Evolutionary conservation across 2,888 invertebrate species (phyloP).

Genomic region (Cyrtodaria siliqua): DNA sequence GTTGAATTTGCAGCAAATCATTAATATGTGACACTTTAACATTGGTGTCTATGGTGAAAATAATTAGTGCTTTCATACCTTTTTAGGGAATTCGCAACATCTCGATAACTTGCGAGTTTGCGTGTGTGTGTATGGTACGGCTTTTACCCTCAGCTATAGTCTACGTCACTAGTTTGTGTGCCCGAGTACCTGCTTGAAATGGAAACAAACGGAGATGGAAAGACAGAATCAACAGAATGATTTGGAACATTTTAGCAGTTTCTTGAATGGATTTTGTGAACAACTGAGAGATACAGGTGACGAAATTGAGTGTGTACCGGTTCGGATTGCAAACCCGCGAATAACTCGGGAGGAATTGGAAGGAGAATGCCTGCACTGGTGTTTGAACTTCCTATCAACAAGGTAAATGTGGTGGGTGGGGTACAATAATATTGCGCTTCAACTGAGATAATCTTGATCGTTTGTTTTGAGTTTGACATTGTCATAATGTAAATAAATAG

Average conservation of each 20-base stretch:
- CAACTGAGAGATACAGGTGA: constrained; percentile 68
- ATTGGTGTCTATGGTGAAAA: no score
- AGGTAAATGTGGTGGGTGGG: constrained; percentile 78
- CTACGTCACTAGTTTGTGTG: constrained; percentile 69
- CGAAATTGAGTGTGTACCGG: constrained; percentile 68
- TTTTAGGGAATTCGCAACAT: no score
- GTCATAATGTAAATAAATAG: no score
- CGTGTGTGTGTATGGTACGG: no score
- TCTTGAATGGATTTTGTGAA: constrained; percentile 75
- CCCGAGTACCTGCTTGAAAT: constrained; percentile 72
- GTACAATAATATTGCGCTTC: neutral
- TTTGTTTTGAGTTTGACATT: no score
- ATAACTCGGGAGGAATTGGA: constrained; percentile 77
- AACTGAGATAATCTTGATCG: no score
- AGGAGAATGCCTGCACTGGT: constrained; percentile 82
- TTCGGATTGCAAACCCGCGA: constrained; percentile 66
- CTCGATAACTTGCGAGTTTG: no score
- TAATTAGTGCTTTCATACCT: no score
- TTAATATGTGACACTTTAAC: no score
- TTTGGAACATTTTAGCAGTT: constrained; percentile 69
- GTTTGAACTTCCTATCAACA: constrained; percentile 77
- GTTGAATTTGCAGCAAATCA: no score
- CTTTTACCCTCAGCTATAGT: no score
- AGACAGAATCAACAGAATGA: constrained; percentile 63
- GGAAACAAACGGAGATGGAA: constrained; percentile 75